Conservation (phyloP, 2,113 vertebrate genomes). For the Anarhynchus alexandrinus region DNA sequence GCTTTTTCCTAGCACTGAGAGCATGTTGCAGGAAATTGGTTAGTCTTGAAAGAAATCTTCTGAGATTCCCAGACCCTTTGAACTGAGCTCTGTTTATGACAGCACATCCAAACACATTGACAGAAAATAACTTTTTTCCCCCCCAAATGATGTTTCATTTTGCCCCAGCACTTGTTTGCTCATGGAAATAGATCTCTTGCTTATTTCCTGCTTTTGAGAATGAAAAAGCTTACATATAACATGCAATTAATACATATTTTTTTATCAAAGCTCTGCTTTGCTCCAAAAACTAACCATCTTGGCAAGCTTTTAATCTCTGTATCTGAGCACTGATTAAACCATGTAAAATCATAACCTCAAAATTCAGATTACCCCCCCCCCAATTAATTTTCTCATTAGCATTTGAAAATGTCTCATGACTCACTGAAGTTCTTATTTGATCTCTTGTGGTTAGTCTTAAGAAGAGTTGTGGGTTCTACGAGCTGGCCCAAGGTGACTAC, state of each 20-base stretch:
- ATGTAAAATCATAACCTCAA: background rate
- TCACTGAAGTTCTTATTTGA: background rate
- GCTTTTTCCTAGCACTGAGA: background rate
- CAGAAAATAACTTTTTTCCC: background rate
- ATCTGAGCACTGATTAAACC: background rate
- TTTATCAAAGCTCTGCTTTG: background rate
- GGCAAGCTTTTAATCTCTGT: background rate
- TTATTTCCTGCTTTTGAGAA: background rate
- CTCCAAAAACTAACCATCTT: background rate
- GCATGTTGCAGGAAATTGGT: background rate
- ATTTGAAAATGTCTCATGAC: background rate
- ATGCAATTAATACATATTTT: background rate
- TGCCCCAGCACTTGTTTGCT: background rate
- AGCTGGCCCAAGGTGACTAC: background rate
- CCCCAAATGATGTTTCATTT: background rate
- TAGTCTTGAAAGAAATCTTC: background rate
- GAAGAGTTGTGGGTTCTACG: background rate
- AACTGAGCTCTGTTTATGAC: background rate
- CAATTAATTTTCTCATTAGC: background rate
- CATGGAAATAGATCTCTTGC: background rate
- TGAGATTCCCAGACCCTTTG: constrained; percentile 21
- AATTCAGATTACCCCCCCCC: background rate
- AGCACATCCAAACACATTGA: background rate
- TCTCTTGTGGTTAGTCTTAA: background rate
- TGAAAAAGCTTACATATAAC: background rate